Percentiles rank a stretch among this genome's conserved stretches.
These are phyloP conservation scores for Pungitius pungitius DNA, from an alignment of 2,113 vertebrate genomes.

Conservation along the genomic window DNA sequence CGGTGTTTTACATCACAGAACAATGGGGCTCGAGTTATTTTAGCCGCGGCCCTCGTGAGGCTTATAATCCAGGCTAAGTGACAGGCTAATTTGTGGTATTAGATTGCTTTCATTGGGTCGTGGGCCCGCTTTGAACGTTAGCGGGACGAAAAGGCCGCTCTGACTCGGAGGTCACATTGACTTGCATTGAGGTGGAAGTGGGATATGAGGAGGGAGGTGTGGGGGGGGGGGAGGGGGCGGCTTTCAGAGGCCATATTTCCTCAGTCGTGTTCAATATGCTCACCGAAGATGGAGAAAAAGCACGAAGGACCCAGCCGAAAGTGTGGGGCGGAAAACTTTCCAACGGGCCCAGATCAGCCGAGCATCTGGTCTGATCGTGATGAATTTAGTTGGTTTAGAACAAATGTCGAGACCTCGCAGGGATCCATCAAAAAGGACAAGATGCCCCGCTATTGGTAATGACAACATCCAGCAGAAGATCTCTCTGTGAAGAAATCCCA, in stretches of 20 bases:
- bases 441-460: constrained; percentile 19
- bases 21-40: constrained; percentile 69
- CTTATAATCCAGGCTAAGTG: constrained; percentile 77
- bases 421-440: constrained; percentile 47
- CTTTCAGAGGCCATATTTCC: constrained; percentile 49
- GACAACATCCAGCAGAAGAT: constrained; percentile 17
- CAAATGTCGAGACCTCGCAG: constrained; percentile 27
- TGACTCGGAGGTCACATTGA: constrained; percentile 63
- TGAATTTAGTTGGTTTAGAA: constrained; percentile 37
- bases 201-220: not conserved
- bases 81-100: constrained; percentile 78
- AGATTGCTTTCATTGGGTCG: constrained; percentile 73
- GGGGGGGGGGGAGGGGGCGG: not conserved
- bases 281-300: constrained; percentile 11
- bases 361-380: constrained; percentile 14
- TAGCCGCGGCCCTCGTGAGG: constrained; percentile 56
- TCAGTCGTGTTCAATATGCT: constrained; percentile 48
- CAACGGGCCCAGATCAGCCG: constrained; percentile 7
- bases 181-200: constrained; percentile 18
- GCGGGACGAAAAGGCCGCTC: constrained; percentile 58
- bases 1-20: constrained; percentile 57
- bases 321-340: constrained; percentile 8
- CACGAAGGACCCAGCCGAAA: not conserved
- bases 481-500: constrained; percentile 23
- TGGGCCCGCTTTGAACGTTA: constrained; percentile 62